Evolutionary conservation across 2,113 vertebrate genomes (phyloP).

Genomic region (Indicator indicator): DNA sequence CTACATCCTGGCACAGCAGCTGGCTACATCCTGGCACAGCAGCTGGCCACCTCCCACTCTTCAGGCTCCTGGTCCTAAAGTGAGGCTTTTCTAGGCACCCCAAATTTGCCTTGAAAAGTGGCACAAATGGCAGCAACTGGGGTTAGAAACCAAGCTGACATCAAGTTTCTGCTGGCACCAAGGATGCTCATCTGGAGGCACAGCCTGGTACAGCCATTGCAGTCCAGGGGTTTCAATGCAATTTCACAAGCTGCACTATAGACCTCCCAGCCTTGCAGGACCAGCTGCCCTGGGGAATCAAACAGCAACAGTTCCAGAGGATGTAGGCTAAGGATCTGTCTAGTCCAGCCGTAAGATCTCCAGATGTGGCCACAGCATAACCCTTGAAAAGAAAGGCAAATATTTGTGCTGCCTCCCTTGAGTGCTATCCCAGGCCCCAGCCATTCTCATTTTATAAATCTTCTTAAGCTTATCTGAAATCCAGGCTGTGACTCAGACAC

Average conservation of each 20-base stretch:
- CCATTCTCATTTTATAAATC: background rate
- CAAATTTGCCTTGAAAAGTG: background rate
- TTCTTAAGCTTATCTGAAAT: background rate
- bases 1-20: no score
- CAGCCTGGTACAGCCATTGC: background rate
- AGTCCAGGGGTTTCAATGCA: background rate
- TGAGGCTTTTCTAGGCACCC: background rate
- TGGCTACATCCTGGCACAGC: background rate
- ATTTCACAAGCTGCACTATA: background rate
- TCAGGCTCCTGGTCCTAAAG: background rate
- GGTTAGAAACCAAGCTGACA: no score
- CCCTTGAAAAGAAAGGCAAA: background rate
- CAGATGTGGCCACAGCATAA: background rate
- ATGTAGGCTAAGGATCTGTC: background rate
- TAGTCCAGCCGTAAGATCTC: background rate
- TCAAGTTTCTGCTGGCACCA: background rate
- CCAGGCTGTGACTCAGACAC: background rate
- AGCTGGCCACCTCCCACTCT: background rate
- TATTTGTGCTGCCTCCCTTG: background rate
- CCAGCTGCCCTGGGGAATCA: background rate
- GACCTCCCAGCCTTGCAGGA: background rate
- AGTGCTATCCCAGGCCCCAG: background rate
- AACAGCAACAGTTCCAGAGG: background rate
- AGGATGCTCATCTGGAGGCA: background rate
- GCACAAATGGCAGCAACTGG: background rate